Evolutionary conservation across 2,888 invertebrate genomes (phyloP).

Genomic region (Embidobia sp.): DNA sequence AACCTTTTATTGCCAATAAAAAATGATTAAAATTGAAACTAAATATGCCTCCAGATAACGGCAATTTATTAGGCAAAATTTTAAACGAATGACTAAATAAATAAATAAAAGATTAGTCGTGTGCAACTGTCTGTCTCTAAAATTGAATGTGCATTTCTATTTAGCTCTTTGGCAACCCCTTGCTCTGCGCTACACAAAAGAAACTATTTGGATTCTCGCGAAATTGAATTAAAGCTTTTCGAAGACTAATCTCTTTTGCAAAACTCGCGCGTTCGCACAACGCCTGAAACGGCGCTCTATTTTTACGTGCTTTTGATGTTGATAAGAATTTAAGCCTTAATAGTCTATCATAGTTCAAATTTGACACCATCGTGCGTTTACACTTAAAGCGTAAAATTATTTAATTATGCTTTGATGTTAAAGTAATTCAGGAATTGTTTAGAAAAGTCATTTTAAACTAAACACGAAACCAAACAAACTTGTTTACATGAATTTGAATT

Average conservation of each 20-base stretch:
- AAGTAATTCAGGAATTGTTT: too few species aligned
- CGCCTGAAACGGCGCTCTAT: slow-evolving; percentile 28
- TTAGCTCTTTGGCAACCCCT: slow-evolving; percentile 59
- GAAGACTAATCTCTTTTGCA: slow-evolving; percentile 63
- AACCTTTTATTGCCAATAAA: too few species aligned
- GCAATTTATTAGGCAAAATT: slow-evolving; percentile 32
- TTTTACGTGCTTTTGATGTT: slow-evolving; percentile 52
- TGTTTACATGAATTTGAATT: too few species aligned
- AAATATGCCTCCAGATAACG: too few species aligned
- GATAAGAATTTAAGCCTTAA: slow-evolving; percentile 55
- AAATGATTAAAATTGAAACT: too few species aligned
- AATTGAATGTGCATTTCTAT: slow-evolving; percentile 61
- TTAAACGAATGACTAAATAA: background rate
- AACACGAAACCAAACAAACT: too few species aligned
- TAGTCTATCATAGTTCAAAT: slow-evolving; percentile 53
- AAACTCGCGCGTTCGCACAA: slow-evolving; percentile 48
- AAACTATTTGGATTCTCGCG: slow-evolving; percentile 61
- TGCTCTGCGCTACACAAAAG: slow-evolving; percentile 54
- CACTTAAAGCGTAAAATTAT: slow-evolving; percentile 33
- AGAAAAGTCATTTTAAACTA: too few species aligned
- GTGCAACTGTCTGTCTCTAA: slow-evolving; percentile 38
- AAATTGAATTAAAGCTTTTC: slow-evolving; percentile 65
- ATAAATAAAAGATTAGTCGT: slow-evolving; percentile 23
- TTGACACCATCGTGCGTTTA: slow-evolving; percentile 21
- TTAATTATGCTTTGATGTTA: too few species aligned